Evolutionary conservation across 2,888 invertebrate species (phyloP), one percentile per base, ranked within the genome.

Genomic region (Sminthurinus aureus): DNA sequence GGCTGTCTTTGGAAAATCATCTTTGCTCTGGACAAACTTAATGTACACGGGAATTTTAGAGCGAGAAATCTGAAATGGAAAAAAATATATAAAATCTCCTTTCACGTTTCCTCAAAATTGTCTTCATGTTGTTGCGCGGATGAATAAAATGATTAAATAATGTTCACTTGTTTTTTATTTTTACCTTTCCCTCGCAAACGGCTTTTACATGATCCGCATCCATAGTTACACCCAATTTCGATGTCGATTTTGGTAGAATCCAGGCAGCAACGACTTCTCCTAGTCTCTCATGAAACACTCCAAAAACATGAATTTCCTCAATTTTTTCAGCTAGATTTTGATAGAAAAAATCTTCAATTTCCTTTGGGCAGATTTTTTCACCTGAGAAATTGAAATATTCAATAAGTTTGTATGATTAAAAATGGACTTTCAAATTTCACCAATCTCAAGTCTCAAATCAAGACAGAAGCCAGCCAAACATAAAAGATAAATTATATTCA

Each of bases 351-450:
- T 95, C 93, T 90, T 96, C 96, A 24, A 96, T 93, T 91, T 96
- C 92, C 58, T 93, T 93, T 0, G 96, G 96, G 86, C 94, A 95
- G 82, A 96, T 94, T 89, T 96, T 96, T 90, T 96, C 95, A 38
- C 38, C 38, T n/a, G n/a, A n/a, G 6, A 38, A 38, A 38, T 38
- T 38, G 3, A n/a, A n/a, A n/a, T n/a, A n/a, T n/a, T n/a, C n/a
- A n/a, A n/a, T n/a, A n/a, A n/a, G n/a, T n/a, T n/a, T n/a, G n/a
- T n/a, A n/a, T n/a, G n/a, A n/a, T n/a, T n/a, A n/a, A n/a, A n/a
- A n/a, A n/a, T n/a, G n/a, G n/a, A n/a, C n/a, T n/a, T n/a, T n/a
- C n/a, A n/a, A n/a, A n/a, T n/a, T n/a, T n/a, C n/a, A n/a, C n/a
- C n/a, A n/a, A n/a, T n/a, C n/a, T n/a, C n/a, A n/a, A n/a, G n/a